A percentile compares a stretch with the other conserved stretches of the same genome.
Conservation (phyloP, 2,797 vertebrate species). For the Lerista edwardsae region DNA sequence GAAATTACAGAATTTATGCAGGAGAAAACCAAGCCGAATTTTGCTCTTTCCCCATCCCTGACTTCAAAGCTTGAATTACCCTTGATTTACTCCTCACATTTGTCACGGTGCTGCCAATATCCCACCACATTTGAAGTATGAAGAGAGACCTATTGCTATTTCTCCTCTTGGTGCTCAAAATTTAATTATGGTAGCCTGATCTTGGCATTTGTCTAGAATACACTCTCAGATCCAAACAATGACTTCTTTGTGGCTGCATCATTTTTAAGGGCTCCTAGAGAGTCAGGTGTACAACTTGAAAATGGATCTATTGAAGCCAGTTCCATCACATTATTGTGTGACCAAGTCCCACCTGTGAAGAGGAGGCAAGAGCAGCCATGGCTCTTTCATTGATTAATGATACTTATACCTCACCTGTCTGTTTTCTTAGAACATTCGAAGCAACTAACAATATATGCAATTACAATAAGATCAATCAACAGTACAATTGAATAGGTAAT, state of each 20-base stretch:
- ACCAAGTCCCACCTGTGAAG: too few relatives aligned
- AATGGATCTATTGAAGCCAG: background rate
- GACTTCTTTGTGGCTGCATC: background rate
- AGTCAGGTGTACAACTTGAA: background rate
- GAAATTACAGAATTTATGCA: constrained; percentile 32
- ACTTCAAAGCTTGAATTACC: constrained; percentile 21
- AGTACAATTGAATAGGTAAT: too few relatives aligned
- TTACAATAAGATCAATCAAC: too few relatives aligned
- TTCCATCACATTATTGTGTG: background rate
- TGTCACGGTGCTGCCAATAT: constrained; percentile 7
- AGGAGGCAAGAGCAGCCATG: too few relatives aligned
- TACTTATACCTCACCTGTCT: too few relatives aligned
- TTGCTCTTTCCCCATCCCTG: background rate
- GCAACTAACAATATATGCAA: too few relatives aligned
- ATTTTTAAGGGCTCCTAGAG: background rate
- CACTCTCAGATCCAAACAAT: background rate
- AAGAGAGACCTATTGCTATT: background rate
- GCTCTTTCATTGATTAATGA: too few relatives aligned
- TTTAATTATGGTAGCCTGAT: background rate
- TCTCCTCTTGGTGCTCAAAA: background rate
- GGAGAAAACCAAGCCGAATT: constrained; percentile 11
- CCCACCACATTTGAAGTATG: background rate
- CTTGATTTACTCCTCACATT: constrained; percentile 28
- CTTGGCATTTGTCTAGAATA: background rate
- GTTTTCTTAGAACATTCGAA: too few relatives aligned